These are phyloP conservation scores for Micronycteris hirsuta DNA, from an alignment of 2,113 vertebrate genomes.

Conservation along the genomic window DNA sequence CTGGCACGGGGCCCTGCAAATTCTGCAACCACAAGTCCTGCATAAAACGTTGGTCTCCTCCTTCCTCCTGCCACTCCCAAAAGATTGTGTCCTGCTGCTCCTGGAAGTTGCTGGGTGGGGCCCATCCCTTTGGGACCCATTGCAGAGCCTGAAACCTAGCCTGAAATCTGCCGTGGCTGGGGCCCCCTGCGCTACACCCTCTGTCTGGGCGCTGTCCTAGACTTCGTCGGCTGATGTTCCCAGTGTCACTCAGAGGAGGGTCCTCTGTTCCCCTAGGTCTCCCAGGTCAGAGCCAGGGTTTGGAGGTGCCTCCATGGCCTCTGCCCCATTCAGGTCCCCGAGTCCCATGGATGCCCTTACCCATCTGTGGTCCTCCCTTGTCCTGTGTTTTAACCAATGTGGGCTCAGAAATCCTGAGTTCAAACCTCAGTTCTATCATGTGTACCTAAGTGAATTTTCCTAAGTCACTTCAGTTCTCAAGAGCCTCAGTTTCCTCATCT, in stretches of 20 bases:
- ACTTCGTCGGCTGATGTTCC: not conserved
- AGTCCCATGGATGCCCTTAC: not conserved
- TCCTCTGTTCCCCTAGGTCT: not conserved
- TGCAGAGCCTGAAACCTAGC: not conserved
- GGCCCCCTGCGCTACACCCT: not conserved
- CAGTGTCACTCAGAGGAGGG: not conserved
- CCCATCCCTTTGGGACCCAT: accelerated
- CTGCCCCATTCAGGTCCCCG: not conserved
- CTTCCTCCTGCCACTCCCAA: accelerated
- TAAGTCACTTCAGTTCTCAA: not conserved
- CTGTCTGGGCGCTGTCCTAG: not conserved
- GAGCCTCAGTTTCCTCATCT: not conserved
- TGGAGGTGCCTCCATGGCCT: not conserved
- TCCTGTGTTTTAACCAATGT: not conserved
- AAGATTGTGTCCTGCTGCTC: not conserved
- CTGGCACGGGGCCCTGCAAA: not conserved
- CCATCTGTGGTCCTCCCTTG: accelerated
- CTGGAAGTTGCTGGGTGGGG: not conserved
- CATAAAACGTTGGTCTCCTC: too few relatives aligned
- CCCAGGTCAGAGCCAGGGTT: not conserved
- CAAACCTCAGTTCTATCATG: not conserved
- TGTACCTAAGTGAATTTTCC: not conserved
- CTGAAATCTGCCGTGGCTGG: not conserved
- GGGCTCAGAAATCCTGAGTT: not conserved
- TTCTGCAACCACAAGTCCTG: too few relatives aligned